Evolutionary conservation across 2,888 invertebrate genomes (phyloP).

Genomic region (Pteria penguin): DNA sequence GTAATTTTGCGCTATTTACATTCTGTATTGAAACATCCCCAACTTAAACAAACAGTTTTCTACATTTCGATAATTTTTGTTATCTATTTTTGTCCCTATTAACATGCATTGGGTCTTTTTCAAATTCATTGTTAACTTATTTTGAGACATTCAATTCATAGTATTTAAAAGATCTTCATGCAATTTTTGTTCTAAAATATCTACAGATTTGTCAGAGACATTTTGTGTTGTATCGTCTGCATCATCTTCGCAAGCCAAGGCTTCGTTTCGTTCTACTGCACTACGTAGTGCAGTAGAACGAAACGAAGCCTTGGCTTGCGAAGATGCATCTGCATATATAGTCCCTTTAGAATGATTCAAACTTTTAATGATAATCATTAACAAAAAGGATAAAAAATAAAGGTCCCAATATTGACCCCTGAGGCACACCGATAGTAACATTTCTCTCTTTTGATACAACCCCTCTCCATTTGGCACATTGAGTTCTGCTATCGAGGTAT

Average conservation of each 20-base stretch:
- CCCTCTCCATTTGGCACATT: slow-evolving; percentile 3
- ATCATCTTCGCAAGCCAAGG: too few species aligned
- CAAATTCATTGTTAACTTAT: too few species aligned
- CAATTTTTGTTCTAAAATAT: too few species aligned
- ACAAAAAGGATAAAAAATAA: slow-evolving; percentile 14
- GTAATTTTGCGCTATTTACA: background rate
- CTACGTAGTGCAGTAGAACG: too few species aligned
- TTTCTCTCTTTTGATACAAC: slow-evolving; percentile 8
- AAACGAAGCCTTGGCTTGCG: too few species aligned
- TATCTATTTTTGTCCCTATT: background rate
- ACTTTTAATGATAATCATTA: background rate
- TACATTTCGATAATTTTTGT: background rate
- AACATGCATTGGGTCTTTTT: background rate
- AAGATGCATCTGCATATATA: background rate
- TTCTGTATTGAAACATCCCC: background rate
- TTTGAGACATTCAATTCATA: too few species aligned
- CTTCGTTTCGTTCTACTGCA: too few species aligned
- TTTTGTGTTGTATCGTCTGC: too few species aligned
- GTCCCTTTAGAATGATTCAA: background rate
- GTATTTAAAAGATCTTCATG: too few species aligned
- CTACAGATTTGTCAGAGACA: too few species aligned
- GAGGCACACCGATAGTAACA: slow-evolving; percentile 17
- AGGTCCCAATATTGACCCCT: slow-evolving; percentile 22
- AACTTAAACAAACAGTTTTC: background rate
- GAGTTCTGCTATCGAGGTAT: background rate